phyloP scores from a whole-genome alignment of 2,113 vertebrate species.

The Heloderma charlesbogerti region DNA sequence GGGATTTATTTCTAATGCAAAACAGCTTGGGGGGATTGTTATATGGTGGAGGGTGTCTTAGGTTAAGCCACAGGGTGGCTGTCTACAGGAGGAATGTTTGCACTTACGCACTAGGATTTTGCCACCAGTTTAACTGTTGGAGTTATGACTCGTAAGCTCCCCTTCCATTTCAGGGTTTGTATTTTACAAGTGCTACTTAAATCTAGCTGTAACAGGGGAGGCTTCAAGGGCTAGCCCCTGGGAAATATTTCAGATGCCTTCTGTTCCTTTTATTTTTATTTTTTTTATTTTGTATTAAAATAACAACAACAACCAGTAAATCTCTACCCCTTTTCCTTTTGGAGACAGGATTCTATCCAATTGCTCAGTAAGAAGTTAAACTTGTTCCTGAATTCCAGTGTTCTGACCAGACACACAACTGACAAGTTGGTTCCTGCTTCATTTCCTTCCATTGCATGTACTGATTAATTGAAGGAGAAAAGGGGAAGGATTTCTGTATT shows the following conservation, averaged over 20 bases:
- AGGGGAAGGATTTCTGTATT: neutral
- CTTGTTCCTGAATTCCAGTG: neutral
- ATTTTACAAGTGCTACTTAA: neutral
- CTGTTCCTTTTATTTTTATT: neutral
- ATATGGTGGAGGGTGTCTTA: neutral
- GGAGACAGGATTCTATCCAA: neutral
- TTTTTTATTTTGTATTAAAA: neutral
- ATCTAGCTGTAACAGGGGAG: neutral
- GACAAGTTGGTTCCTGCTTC: neutral
- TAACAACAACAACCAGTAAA: neutral
- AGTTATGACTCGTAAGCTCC: neutral
- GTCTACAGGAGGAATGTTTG: neutral
- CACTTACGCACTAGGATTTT: neutral
- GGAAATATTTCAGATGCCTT: neutral
- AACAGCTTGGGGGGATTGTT: conserved; percentile 25
- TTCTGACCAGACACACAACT: neutral
- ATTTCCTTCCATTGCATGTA: neutral
- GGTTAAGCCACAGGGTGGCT: neutral
- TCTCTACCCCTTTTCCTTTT: neutral
- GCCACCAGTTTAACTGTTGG: too few species aligned
- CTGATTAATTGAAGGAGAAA: neutral
- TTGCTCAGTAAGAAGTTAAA: neutral
- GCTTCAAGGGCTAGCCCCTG: neutral
- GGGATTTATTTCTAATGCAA: conserved; percentile 27
- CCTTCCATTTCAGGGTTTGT: neutral